Percentiles rank a stretch among this genome's conserved stretches.
These are phyloP conservation scores for Drosophila phalerata DNA, from an alignment of 2,888 invertebrate species.

Conservation along the genomic window DNA sequence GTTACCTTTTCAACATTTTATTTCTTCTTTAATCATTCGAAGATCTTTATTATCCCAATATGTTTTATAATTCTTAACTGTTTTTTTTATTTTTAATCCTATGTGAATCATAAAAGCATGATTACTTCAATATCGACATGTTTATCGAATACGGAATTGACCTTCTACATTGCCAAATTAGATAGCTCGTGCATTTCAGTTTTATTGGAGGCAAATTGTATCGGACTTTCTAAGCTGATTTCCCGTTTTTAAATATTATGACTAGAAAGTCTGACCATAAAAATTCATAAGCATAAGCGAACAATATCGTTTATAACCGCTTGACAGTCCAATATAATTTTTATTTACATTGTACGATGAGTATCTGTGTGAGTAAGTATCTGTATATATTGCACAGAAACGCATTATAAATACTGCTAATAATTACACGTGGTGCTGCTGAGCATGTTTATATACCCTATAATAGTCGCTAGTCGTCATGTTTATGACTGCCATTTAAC, in stretches of 20 bases:
- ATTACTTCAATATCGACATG: conserved; percentile 7
- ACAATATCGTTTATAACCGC: conserved; percentile 48
- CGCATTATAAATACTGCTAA: conserved; percentile 57
- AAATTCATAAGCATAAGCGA: conserved; percentile 60
- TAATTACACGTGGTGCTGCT: conserved; percentile 43
- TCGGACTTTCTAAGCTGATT: conserved; percentile 73
- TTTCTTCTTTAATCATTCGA: too few species aligned
- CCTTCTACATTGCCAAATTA: conserved; percentile 42
- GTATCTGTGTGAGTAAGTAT: conserved; percentile 1
- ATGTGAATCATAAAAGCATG: not conserved
- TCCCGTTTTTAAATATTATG: conserved; percentile 67
- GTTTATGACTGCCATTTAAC: conserved; percentile 51
- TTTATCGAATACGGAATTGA: conserved; percentile 41
- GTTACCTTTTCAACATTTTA: too few species aligned
- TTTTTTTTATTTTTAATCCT: not conserved
- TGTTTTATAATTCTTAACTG: not conserved
- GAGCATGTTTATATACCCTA: conserved; percentile 31
- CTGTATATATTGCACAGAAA: conserved; percentile 25
- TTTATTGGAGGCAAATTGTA: conserved; percentile 36
- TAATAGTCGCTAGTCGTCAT: conserved; percentile 28
- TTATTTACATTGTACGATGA: conserved; percentile 6
- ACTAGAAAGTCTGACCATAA: conserved; percentile 66
- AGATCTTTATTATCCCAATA: not conserved
- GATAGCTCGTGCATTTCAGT: conserved; percentile 33
- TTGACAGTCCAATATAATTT: conserved; percentile 48